Conservation (phyloP, 1,140 invertebrate genomes). For the Nebria ingens region DNA sequence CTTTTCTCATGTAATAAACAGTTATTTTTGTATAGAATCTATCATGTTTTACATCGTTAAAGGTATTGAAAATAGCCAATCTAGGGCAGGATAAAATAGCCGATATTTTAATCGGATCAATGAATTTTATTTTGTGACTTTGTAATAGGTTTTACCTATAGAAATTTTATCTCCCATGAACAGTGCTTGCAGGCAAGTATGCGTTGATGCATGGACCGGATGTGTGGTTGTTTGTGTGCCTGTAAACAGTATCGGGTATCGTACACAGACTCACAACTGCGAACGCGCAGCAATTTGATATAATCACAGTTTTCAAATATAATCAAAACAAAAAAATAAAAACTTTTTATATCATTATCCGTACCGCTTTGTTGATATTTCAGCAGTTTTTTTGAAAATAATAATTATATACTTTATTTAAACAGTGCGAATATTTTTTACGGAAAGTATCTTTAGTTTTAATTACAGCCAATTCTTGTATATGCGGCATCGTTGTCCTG, state of each 20-base stretch:
- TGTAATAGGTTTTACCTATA: slow-evolving; percentile 7
- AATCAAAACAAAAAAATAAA: not conserved
- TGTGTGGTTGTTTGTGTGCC: not conserved
- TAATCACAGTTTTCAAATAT: not conserved
- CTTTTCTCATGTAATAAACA: too few species aligned
- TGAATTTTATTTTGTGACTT: slow-evolving; percentile 6
- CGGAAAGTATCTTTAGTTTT: too few species aligned
- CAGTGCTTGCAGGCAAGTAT: not conserved
- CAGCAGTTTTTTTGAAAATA: too few species aligned
- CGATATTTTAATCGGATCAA: slow-evolving; percentile 5
- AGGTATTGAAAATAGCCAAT: not conserved
- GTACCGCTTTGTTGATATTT: too few species aligned
- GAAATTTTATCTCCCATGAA: not conserved
- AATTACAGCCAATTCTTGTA: too few species aligned
- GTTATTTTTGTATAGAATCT: too few species aligned
- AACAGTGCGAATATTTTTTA: too few species aligned
- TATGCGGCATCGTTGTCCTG: too few species aligned
- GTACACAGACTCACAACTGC: not conserved
- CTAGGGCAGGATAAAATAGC: not conserved
- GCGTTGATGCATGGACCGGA: not conserved
- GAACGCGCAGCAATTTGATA: not conserved
- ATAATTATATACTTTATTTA: too few species aligned
- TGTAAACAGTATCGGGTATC: slow-evolving; percentile 2
- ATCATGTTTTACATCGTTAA: too few species aligned
- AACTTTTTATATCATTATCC: not conserved